phyloP scores from a whole-genome alignment of 2,797 vertebrate genomes.

The Rhyacichthys aspro region DNA sequence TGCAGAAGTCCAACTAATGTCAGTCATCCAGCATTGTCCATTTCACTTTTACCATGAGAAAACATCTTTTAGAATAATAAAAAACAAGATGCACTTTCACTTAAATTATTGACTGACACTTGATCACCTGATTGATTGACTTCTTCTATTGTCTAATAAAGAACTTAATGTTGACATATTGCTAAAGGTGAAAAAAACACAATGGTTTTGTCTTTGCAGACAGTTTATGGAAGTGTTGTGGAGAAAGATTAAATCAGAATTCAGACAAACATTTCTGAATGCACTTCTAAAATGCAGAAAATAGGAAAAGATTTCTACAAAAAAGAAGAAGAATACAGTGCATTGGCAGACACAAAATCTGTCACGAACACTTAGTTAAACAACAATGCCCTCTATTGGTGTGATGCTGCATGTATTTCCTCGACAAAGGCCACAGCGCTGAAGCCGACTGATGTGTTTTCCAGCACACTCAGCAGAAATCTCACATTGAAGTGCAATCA shows the following conservation, averaged over 20 bases:
- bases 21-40: too few relatives aligned
- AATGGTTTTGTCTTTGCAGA: not conserved
- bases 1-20: too few relatives aligned
- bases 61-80: too few relatives aligned
- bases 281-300: slow-evolving; percentile 1
- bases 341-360: slow-evolving; percentile 66
- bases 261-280: too few relatives aligned
- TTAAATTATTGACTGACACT: too few relatives aligned
- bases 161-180: too few relatives aligned
- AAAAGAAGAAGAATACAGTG: slow-evolving; percentile 41
- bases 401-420: slow-evolving; percentile 33
- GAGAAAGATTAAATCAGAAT: too few relatives aligned
- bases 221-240: too few relatives aligned
- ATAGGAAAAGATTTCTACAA: slow-evolving; percentile 13
- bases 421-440: slow-evolving; percentile 59
- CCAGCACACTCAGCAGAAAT: slow-evolving; percentile 79
- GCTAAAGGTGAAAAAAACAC: not conserved
- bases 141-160: too few relatives aligned
- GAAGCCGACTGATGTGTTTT: slow-evolving; percentile 61
- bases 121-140: too few relatives aligned
- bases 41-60: too few relatives aligned
- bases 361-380: slow-evolving; percentile 64
- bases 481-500: slow-evolving; percentile 80
- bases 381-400: slow-evolving; percentile 88
- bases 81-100: too few relatives aligned